A percentile compares a stretch with the other conserved stretches of the same genome.
Evolutionary conservation across 1,140 invertebrate species (phyloP).

Genomic region (Nephila pilipes): DNA sequence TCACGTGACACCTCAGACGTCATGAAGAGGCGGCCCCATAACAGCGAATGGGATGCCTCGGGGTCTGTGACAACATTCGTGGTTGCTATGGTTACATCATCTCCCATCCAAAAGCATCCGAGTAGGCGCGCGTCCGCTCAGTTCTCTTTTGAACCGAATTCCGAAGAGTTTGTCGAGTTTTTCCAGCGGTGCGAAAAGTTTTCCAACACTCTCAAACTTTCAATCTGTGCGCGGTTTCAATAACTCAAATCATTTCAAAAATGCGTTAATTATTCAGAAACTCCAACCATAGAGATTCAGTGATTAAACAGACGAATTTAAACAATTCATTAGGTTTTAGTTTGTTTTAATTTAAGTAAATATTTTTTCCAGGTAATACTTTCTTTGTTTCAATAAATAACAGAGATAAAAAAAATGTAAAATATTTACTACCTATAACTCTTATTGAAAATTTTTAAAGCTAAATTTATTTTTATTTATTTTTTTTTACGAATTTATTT

Average conservation of each 20-base stretch:
- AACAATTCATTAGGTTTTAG: no score
- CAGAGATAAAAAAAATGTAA: no score
- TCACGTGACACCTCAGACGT: slow-evolving; percentile 40
- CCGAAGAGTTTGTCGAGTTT: background rate
- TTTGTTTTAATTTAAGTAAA: background rate
- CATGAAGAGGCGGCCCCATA: background rate
- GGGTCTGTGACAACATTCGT: slow-evolving; percentile 55
- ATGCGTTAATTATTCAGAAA: no score
- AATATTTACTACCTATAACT: no score
- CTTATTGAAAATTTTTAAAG: no score
- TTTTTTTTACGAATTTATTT: no score
- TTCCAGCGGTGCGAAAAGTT: background rate
- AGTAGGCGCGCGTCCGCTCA: slow-evolving; percentile 12
- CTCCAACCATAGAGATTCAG: no score
- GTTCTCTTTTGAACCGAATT: slow-evolving; percentile 40
- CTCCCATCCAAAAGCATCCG: slow-evolving; percentile 66
- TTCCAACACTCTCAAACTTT: background rate
- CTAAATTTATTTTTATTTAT: no score
- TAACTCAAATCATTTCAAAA: no score
- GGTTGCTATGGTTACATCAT: slow-evolving; percentile 57
- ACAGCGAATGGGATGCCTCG: slow-evolving; percentile 17
- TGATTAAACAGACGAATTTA: no score
- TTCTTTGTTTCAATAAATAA: no score
- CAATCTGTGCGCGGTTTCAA: background rate
- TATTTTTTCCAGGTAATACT: background rate